phyloP scores from a whole-genome alignment of 1,140 invertebrate species.

The Bombus affinis region DNA sequence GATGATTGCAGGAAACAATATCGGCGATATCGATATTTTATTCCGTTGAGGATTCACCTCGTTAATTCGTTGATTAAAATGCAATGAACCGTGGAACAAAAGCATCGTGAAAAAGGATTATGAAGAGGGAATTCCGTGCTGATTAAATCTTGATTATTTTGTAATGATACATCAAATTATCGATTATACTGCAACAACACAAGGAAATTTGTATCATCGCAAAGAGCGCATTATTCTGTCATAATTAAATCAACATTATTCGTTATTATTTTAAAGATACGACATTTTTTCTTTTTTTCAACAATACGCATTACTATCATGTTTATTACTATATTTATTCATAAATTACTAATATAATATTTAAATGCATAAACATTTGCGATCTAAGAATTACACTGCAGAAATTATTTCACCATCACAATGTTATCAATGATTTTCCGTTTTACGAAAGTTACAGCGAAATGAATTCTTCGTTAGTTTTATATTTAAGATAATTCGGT shows the following conservation, averaged over 20 bases:
- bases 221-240: background rate
- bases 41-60: background rate
- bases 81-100: background rate
- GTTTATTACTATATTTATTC: no score
- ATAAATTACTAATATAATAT: background rate
- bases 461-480: constrained; percentile 49
- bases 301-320: no score
- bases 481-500: constrained; percentile 72
- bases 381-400: no score
- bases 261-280: no score
- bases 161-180: background rate
- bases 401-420: no score
- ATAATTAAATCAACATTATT: background rate
- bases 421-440: background rate
- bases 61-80: constrained; percentile 24
- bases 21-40: background rate
- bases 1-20: background rate
- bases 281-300: background rate
- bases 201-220: background rate
- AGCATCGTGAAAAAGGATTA: constrained; percentile 5
- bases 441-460: no score
- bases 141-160: constrained; percentile 24
- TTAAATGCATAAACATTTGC: no score
- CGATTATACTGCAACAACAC: background rate
- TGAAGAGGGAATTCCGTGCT: background rate